These are phyloP conservation scores for Trichosurus vulpecula DNA, from an alignment of 2,797 vertebrate genomes.

Conservation along the genomic window DNA sequence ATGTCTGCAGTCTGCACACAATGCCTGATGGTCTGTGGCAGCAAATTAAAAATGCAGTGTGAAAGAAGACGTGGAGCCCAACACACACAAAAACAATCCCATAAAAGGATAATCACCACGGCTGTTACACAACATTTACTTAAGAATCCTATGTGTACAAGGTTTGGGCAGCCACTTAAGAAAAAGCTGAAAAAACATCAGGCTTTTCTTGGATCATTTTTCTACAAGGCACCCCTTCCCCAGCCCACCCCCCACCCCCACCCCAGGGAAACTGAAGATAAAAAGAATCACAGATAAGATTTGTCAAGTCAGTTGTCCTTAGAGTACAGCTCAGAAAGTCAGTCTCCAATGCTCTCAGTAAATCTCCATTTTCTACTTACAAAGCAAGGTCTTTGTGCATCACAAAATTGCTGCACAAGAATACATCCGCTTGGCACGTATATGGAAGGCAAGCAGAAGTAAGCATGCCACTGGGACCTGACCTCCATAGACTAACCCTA, in stretches of 20 bases:
- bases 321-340: constrained; percentile 36
- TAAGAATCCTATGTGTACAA: constrained; percentile 47
- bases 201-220: neutral
- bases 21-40: constrained; percentile 81
- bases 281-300: constrained; percentile 21
- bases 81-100: constrained; percentile 84
- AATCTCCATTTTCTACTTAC: constrained; percentile 57
- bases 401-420: constrained; percentile 51
- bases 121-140: constrained; percentile 80
- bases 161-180: constrained; percentile 26
- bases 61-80: constrained; percentile 77
- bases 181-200: neutral
- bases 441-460: constrained; percentile 41
- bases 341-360: neutral
- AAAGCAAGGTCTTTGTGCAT: constrained; percentile 48
- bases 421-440: constrained; percentile 55
- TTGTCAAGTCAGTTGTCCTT: constrained; percentile 33
- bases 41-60: constrained; percentile 89
- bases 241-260: too few relatives aligned
- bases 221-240: neutral
- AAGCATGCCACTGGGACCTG: constrained; percentile 64
- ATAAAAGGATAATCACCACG: constrained; percentile 88
- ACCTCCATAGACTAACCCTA: constrained; percentile 71
- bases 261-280: neutral
- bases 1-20: constrained; percentile 65